A percentile compares a stretch with the other conserved stretches of the same genome.
phyloP scores from a whole-genome alignment of 2,113 vertebrate species.

The Cervus canadensis region DNA sequence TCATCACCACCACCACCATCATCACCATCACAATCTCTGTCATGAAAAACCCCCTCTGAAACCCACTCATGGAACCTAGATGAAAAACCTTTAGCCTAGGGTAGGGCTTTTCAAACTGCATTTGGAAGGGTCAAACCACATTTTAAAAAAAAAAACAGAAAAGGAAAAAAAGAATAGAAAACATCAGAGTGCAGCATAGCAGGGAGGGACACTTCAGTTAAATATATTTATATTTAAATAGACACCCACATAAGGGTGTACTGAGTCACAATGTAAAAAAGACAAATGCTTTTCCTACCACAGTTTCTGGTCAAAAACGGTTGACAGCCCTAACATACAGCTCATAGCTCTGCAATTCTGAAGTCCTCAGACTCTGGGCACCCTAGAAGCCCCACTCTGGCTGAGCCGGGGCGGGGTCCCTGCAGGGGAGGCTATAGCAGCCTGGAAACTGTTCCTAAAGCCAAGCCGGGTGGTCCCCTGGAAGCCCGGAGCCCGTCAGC shows the following conservation, averaged over 20 bases:
- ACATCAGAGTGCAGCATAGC: background rate
- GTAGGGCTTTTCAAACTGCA: background rate
- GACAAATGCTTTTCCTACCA: background rate
- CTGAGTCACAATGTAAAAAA: background rate
- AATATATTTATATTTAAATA: background rate
- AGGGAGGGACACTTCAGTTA: background rate
- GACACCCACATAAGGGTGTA: background rate
- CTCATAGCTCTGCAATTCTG: background rate
- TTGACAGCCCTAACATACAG: background rate
- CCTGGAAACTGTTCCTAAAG: background rate
- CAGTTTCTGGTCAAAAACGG: background rate
- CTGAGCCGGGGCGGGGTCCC: fast-evolving
- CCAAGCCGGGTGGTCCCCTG: fast-evolving
- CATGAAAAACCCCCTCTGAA: background rate
- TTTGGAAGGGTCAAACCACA: background rate
- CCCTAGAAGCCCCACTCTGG: fast-evolving
- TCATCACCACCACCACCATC: fast-evolving
- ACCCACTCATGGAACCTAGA: background rate
- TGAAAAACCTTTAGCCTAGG: background rate
- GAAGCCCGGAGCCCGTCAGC: background rate
- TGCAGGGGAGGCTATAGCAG: background rate
- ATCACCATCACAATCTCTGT: fast-evolving
- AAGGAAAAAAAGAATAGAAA: background rate
- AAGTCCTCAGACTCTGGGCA: fast-evolving
- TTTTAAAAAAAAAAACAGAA: background rate